A percentile compares a stretch with the other conserved stretches of the same genome.
Conservation (phyloP, 2,113 vertebrate species). For the Barbus barbus region DNA sequence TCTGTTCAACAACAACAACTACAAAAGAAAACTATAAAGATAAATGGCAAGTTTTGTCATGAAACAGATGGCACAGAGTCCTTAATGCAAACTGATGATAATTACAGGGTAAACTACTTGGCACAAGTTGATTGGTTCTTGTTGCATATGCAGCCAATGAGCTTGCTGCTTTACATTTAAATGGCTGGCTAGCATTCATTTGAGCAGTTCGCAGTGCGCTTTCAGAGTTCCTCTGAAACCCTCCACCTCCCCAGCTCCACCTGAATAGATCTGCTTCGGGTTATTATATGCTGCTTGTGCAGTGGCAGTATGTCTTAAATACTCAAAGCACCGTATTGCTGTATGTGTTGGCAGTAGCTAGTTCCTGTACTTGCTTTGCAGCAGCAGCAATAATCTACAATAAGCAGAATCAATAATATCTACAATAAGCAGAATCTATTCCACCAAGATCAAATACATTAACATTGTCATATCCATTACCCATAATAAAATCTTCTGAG, state of each 20-base stretch:
- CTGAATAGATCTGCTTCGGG: neutral
- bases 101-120: neutral
- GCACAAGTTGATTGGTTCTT: neutral
- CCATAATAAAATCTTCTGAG: neutral
- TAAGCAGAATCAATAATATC: too few species aligned
- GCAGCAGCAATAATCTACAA: too few species aligned
- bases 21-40: neutral
- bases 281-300: neutral
- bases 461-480: neutral
- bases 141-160: neutral
- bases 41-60: neutral
- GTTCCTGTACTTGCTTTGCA: neutral
- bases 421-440: too few species aligned
- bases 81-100: neutral
- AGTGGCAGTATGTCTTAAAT: neutral
- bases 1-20: neutral
- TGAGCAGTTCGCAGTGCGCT: neutral
- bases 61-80: neutral
- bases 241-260: neutral
- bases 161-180: neutral
- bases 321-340: neutral
- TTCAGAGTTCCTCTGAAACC: neutral
- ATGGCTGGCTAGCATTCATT: neutral
- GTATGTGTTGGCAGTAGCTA: too few species aligned
- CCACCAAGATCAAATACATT: neutral